Base-by-base conservation (phyloP, 2,797 vertebrate genomes). In the Sebastes oblongus region DNA sequence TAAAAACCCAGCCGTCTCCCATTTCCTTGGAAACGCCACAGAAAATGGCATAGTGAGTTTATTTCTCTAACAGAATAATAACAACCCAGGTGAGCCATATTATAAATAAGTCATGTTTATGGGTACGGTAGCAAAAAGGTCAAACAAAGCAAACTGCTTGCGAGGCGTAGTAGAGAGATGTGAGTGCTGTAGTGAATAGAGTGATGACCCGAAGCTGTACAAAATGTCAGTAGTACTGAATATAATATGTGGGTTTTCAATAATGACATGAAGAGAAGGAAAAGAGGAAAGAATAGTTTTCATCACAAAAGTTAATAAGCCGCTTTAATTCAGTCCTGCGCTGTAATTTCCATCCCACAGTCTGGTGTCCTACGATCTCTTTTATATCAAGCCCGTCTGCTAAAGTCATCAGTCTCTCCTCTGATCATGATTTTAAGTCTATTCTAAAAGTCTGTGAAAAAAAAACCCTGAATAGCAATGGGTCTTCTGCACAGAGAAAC, bases 91-190 rank as follows among this genome's bases (percentile, higher is more conserved):
- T 78, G 81, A 88, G 68, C 50, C 54, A 34, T 66, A 66, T 78
- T 39, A 86, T 88, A 84, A 90, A 92, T 91, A 91, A 88, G 70
- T 83, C 60, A 84, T 81, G 62, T 82, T 81, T 80, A 75, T 72
- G 27, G 6, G 75, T 67, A 20, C 0, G 20, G 60, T 29, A 32
- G 56, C 20, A 70, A 77, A 81, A 86, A 81, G 65, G 83, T 84
- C 69, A 76, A 77, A 70, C 30, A 69, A 52, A 65, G 29, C 25
- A 36, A 68, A 73, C 30, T 34, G 59, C 30, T 69, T 61, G 60
- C 1, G 3, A 65, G 56, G 59, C 58, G 11, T 20, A 69, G 36
- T 2, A 46, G 56, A 77, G 64, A 52, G n/a, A 52, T 11, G 12
- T 24, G 74, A 72, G 65, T 56, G 36, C 27, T 25, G 25, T 7